A percentile compares a stretch with the other conserved stretches of the same genome.
phyloP scores from a whole-genome alignment of 2,113 vertebrate genomes.

The Isurus oxyrinchus region DNA sequence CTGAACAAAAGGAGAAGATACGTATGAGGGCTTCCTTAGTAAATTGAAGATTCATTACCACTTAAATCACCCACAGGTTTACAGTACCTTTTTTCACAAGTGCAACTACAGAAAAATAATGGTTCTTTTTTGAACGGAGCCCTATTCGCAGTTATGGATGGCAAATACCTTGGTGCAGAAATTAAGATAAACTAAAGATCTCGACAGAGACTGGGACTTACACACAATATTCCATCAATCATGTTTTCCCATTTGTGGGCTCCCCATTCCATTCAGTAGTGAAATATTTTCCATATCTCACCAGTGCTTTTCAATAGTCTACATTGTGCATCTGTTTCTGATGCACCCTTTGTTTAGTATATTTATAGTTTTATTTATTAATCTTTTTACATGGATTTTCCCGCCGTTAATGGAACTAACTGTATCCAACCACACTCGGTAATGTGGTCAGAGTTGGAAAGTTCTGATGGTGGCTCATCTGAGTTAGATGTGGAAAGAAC shows the following conservation, averaged over 20 bases:
- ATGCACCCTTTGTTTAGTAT: neutral
- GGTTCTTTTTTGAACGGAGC: neutral
- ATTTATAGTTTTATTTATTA: neutral
- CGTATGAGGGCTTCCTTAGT: neutral
- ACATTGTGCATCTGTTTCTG: neutral
- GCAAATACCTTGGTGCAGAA: neutral
- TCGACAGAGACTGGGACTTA: neutral
- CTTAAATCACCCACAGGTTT: neutral
- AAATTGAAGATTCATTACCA: neutral
- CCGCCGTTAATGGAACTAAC: neutral
- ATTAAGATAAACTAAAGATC: neutral
- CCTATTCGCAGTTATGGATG: neutral
- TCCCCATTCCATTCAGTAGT: neutral
- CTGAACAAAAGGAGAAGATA: neutral
- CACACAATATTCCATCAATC: neutral
- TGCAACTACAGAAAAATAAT: neutral
- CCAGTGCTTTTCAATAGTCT: neutral
- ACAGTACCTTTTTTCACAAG: neutral
- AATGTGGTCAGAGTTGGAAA: slow-evolving; percentile 12
- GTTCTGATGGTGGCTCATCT: neutral
- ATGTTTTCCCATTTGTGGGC: neutral
- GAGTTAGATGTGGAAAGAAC: neutral
- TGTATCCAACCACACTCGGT: neutral
- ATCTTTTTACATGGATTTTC: neutral
- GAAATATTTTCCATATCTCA: slow-evolving; percentile 17